Base-by-base conservation (phyloP, 1,140 invertebrate genomes). In the Neodiprion lecontei region DNA sequence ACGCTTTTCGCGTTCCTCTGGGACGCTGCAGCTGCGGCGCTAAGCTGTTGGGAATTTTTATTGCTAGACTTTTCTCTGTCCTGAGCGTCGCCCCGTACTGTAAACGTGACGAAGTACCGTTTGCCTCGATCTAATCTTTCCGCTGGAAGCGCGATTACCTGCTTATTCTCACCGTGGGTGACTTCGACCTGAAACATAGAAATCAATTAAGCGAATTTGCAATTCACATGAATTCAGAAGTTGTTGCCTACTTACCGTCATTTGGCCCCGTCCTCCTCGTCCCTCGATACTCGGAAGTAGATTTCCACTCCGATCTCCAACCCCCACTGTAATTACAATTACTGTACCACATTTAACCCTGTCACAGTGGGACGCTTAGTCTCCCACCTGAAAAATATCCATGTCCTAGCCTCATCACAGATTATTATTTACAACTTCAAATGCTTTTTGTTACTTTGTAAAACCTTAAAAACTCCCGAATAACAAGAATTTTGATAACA, bases 101-200 rank as follows among this genome's bases (percentile, higher is more conserved):
- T 96, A 81, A 97, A 96, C 21, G 95, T 96, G 69, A 97, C 95
- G 83, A 95, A 96, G 86, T 96, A 97, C 81, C 95, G 91, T 87
- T 96, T 97, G 81, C 95, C 96, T 82, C 94, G 94, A 84, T 96
- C 95, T 80, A 96, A 86, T 85, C 91, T 93, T 81, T 97, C 95
- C 75, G 95, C 92, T 49, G 95, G 95, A 84, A 96, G 89, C 80
- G 95, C 93, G 82, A 96, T 96, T 75, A 96, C 88, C 86, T 96
- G 94, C 81, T 94, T 94, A 80, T 95, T 94, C 65, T 92, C 91
- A 17, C 95, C 95, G 80, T 95, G 94, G 72, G 92, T 94, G 50
- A 96, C 89, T 87, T 96, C 94, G 79, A 96, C 87, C 88, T 89
- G 72, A 68, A 69, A 75, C 49, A 11, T 72, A 73, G 2, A n/a